These are phyloP conservation scores for Callionymus lyra DNA, from an alignment of 2,113 vertebrate species.

Conservation along the genomic window DNA sequence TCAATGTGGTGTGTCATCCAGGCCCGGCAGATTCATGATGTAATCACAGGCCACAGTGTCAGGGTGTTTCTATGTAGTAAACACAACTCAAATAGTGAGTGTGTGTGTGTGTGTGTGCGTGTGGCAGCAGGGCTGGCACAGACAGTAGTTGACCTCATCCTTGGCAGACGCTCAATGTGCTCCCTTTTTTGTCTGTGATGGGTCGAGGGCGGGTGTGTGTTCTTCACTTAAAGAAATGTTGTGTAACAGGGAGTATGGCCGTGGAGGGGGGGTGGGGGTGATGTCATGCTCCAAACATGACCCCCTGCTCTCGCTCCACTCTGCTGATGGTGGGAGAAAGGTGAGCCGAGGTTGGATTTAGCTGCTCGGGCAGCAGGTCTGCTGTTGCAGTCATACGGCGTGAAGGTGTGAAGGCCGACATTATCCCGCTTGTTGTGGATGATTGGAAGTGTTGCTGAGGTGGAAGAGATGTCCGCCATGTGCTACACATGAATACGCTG, in stretches of 20 bases:
- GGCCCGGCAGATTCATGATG: slow-evolving; percentile 53
- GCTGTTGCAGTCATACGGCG: slow-evolving; percentile 40
- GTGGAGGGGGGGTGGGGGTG: slow-evolving; percentile 26
- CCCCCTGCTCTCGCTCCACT: slow-evolving; percentile 25
- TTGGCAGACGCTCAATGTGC: slow-evolving; percentile 74
- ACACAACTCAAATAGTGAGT: slow-evolving; percentile 43
- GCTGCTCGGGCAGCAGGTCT: slow-evolving; percentile 45
- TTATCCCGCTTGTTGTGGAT: slow-evolving; percentile 11
- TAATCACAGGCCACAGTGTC: slow-evolving; percentile 47
- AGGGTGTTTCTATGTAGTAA: slow-evolving; percentile 64
- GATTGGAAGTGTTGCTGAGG: slow-evolving; percentile 2
- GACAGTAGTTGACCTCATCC: slow-evolving; percentile 77
- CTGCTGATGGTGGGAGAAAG: slow-evolving; percentile 49
- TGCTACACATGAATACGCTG: no score
- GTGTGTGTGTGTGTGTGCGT: slow-evolving; percentile 25
- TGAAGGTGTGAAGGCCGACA: slow-evolving; percentile 42
- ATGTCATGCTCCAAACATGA: slow-evolving; percentile 63
- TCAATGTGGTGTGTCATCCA: slow-evolving; percentile 57
- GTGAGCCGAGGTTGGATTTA: slow-evolving; percentile 58
- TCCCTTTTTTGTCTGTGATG: slow-evolving; percentile 40
- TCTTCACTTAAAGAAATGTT: slow-evolving; percentile 61
- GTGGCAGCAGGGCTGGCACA: slow-evolving; percentile 62
- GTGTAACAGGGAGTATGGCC: slow-evolving; percentile 48
- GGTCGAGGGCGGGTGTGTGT: slow-evolving; percentile 21
- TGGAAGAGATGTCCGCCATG: no score